These are phyloP conservation scores for Petrophora chlorosata DNA, from an alignment of 2,888 invertebrate genomes.

Conservation along the genomic window DNA sequence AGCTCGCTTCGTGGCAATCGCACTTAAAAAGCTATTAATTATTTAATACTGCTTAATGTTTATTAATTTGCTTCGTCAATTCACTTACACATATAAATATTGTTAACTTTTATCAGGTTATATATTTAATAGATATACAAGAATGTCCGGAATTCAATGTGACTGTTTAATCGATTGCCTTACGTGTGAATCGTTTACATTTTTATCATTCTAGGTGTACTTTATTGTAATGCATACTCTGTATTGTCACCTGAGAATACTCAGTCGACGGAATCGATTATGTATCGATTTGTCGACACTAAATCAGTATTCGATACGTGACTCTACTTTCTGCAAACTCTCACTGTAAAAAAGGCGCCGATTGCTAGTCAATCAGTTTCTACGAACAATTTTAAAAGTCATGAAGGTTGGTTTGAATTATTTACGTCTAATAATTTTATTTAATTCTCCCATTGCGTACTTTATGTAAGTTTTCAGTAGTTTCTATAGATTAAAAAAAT, in stretches of 20 bases:
- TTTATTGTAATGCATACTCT: constrained; percentile 35
- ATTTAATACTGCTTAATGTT: too few species aligned
- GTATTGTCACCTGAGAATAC: constrained; percentile 37
- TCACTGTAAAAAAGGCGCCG: constrained; percentile 26
- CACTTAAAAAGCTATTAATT: too few species aligned
- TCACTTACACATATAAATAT: too few species aligned
- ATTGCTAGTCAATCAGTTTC: constrained; percentile 7
- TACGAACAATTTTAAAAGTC: background rate
- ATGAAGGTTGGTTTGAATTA: background rate
- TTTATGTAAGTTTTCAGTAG: too few species aligned
- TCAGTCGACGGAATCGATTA: constrained; percentile 44
- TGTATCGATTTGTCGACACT: constrained; percentile 44
- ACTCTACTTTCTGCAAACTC: constrained; percentile 31
- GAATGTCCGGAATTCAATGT: background rate
- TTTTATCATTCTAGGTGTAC: constrained; percentile 49
- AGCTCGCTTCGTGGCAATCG: too few species aligned
- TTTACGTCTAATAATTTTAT: too few species aligned
- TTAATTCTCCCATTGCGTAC: too few species aligned
- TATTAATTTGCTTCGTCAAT: too few species aligned
- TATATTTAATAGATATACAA: background rate
- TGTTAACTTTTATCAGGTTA: too few species aligned
- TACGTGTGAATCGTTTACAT: constrained; percentile 39
- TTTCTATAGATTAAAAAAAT: too few species aligned
- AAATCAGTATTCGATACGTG: constrained; percentile 39
- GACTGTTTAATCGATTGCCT: constrained; percentile 42